Evolutionary conservation across 2,797 vertebrate species (phyloP).

Genomic region (Pseudocheirus occidentalis): DNA sequence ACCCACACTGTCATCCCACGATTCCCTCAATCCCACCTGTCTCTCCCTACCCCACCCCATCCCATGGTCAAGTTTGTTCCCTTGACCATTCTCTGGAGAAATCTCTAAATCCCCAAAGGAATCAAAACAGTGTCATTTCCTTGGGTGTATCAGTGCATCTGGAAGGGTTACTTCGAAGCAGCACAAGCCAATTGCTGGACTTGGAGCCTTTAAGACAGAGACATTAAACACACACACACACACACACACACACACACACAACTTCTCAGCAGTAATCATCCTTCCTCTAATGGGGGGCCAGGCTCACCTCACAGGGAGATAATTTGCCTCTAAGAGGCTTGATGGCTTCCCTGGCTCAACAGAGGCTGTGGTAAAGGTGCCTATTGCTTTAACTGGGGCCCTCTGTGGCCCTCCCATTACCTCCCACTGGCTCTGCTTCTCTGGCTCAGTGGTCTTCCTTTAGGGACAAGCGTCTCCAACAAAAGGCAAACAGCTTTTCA

Average conservation of each 20-base stretch:
- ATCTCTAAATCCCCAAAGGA: background rate
- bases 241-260: too few species aligned
- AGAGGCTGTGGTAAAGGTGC: constrained; percentile 17
- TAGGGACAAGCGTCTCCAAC: background rate
- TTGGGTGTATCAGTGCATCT: background rate
- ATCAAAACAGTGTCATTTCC: background rate
- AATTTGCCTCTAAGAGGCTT: constrained; percentile 69
- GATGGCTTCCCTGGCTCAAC: background rate
- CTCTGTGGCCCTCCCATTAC: background rate
- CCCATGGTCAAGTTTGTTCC: background rate
- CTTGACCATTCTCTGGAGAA: background rate
- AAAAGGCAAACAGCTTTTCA: background rate
- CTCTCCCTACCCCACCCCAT: background rate
- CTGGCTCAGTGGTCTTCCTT: background rate
- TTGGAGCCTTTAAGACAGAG: constrained; percentile 54
- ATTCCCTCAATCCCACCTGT: background rate
- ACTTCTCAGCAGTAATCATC: constrained; percentile 47
- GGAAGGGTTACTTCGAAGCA: constrained; percentile 5
- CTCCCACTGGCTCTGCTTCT: background rate
- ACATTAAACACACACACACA: background rate
- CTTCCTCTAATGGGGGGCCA: constrained; percentile 40
- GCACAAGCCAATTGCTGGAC: background rate
- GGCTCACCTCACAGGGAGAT: constrained; percentile 52
- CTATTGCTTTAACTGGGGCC: background rate
- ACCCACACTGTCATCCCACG: rapidly evolving